Evolutionary conservation across 2,888 invertebrate genomes (phyloP).

Genomic region (Brachynemurus nebulosus): DNA sequence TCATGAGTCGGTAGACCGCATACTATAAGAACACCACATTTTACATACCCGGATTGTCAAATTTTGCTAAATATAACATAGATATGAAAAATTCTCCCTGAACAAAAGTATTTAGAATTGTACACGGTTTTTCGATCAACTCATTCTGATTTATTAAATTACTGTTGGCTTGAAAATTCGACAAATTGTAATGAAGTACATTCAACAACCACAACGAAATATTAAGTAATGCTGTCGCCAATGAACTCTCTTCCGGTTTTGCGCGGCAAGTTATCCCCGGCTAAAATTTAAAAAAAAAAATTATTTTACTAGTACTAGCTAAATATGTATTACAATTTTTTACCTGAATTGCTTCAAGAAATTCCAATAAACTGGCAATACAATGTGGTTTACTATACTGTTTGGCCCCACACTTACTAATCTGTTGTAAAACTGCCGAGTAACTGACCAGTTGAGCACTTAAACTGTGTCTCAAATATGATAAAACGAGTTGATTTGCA

Average conservation of each 20-base stretch:
- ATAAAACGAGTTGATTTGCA: constrained; percentile 80
- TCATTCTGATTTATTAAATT: constrained; percentile 19
- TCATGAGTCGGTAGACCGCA: background rate
- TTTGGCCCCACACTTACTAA: constrained; percentile 74
- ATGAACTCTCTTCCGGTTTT: constrained; percentile 74
- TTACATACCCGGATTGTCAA: constrained; percentile 59
- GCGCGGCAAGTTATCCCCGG: constrained; percentile 52
- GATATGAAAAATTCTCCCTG: constrained; percentile 63
- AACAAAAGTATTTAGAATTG: constrained; percentile 50
- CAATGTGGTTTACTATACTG: constrained; percentile 75
- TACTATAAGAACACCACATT: constrained; percentile 20
- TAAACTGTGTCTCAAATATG: constrained; percentile 83
- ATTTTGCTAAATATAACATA: constrained; percentile 70
- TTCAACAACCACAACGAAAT: constrained; percentile 70
- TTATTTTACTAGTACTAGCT: background rate
- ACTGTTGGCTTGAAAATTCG: constrained; percentile 28
- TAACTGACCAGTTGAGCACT: constrained; percentile 85
- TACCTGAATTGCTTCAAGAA: constrained; percentile 55
- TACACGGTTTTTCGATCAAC: constrained; percentile 53
- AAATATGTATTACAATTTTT: background rate
- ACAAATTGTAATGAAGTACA: constrained; percentile 41
- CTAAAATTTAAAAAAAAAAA: constrained; percentile 23
- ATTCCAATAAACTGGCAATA: constrained; percentile 70
- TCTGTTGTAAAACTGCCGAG: constrained; percentile 74
- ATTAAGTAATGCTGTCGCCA: constrained; percentile 72